Base-by-base conservation (phyloP, 2,888 invertebrate genomes). In the Cephus pygmeus region DNA sequence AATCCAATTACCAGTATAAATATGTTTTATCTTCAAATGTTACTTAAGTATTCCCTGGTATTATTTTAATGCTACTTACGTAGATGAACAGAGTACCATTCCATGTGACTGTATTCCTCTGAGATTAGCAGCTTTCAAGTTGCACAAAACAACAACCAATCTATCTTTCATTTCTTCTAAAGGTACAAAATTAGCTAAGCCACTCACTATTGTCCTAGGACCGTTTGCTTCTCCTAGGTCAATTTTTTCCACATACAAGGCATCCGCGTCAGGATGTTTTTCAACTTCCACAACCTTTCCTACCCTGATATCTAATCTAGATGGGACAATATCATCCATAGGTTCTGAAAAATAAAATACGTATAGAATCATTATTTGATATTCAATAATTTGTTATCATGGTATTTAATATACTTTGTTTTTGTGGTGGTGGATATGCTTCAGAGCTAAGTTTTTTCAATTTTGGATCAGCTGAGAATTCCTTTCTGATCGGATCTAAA, bases 41-140 rank as follows among this genome's bases (percentile, higher is more conserved):
- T 56, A 9, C 23, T 9, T 23, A 56, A 40, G 2, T 23, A 23
- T 56, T 56, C 9, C 2, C 40, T 6, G 15, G 23, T 23, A 23
- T 0, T 56, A 56, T 69, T 15, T 15, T 31, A 33, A 15, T 33
- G 15, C 30, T 69, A 71, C 93, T 92, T 90, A 95, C 95, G 94
- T 92, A 73, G 97, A 97, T 30, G 98, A 97, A 93, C 98, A 98
- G 75, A 98, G 93, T 69, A 98, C 96, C 98, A 98, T 98, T 81
- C 98, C 98, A 90, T 96, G 95, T 0, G 98, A 98, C 85, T 96
- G 95, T 36, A 98, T 93, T 75, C 98, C 98, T 83, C 98, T 94
- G 95, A 99, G 97, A 93, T 98, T 99, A 23, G 98, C 98, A 69
- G 99, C 96, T 92, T 99, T 99, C 75, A 99, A 93, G 92, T 99